Percentiles rank a stretch among this genome's conserved stretches.
Conservation (phyloP, 2,113 vertebrate species). For the Lophochroa leadbeateri region DNA sequence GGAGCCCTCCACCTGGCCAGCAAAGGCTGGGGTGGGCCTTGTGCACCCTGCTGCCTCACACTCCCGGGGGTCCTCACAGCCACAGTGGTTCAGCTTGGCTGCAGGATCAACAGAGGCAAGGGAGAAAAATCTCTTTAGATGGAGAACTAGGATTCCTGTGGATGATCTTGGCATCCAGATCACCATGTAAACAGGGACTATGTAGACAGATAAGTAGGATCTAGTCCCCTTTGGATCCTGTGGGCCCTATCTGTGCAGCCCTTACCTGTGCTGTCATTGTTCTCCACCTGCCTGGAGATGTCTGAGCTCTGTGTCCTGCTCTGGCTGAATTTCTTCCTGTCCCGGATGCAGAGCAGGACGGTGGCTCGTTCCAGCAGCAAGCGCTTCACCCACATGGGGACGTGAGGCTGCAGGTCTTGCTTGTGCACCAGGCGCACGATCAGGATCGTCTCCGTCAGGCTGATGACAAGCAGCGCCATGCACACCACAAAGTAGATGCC, state of each 20-base stretch:
- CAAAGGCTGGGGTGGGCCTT: not conserved
- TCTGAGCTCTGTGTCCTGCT: conserved; percentile 36
- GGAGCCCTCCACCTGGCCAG: conserved; percentile 40
- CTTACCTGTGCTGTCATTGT: conserved; percentile 69
- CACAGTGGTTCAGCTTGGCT: conserved; percentile 80
- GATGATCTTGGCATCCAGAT: rapidly evolving
- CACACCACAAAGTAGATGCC: conserved; percentile 97
- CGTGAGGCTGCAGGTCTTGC: conserved; percentile 90
- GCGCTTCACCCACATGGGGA: conserved; percentile 86
- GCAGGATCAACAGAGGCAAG: not conserved
- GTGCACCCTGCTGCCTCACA: conserved; percentile 44
- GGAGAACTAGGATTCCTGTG: not conserved
- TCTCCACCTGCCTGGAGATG: conserved; percentile 38
- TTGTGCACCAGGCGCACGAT: conserved; percentile 94
- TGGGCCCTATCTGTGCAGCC: too few species aligned
- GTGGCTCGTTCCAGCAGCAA: conserved; percentile 85
- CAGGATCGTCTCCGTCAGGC: conserved; percentile 92
- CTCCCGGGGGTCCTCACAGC: conserved; percentile 68
- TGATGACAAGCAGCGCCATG: conserved; percentile 96
- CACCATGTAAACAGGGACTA: rapidly evolving
- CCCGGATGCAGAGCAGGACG: conserved; percentile 82
- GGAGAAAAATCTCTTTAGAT: rapidly evolving
- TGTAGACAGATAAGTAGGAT: rapidly evolving
- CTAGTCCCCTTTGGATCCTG: rapidly evolving
- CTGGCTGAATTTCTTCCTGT: conserved; percentile 74